Evolutionary conservation across 2,797 vertebrate species (phyloP), one percentile per base, ranked within the genome.

Genomic region (Mus minutoides): DNA sequence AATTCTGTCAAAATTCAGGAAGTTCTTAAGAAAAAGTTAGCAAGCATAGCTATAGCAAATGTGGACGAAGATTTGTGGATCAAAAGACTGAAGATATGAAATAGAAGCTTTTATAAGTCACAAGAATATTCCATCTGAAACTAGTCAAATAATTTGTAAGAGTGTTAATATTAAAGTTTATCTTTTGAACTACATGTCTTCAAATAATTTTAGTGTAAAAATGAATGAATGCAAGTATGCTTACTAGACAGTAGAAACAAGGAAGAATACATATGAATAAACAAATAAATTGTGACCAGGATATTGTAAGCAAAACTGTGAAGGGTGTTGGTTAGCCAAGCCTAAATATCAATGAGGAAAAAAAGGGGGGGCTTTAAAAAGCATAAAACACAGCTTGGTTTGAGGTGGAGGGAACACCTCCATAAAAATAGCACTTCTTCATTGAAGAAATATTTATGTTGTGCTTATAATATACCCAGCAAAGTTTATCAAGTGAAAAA

Each of bases 381-480:
- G 2, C 2, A 60, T 37, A 86, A 75, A 6, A 24, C 31, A 84
- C 3, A 1, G 0, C 26, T n/a, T 71, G 62, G 14, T 76, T 87
- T 69, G 34, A 37, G 7, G 2, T 52, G 11, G 90, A 90, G 40
- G 3, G 14, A 1, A 49, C 71, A 54, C 56, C 75, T 19, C 14
- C 34, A 89, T 52, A 60, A 56, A 60, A 77, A 78, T 0, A 76
- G 13, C 2, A 91, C 82, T 95, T 8, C 31, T 64, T 96, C 52
- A 89, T 76, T 88, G 62, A 80, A 84, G n/a, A 87, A 89, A 54
- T 87, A 84, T 52, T 95, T 95, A 29, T 78, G 49, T 46, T 85
- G 3, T 84, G 17, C 26, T 93, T 54, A 78, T 16, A 14, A 49
- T 89, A 60, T 86, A 3, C 0, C 58, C 24, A 64, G 21, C 0